These are phyloP conservation scores for Aramus guarauna DNA, from an alignment of 2,113 vertebrate genomes.

Conservation along the genomic window DNA sequence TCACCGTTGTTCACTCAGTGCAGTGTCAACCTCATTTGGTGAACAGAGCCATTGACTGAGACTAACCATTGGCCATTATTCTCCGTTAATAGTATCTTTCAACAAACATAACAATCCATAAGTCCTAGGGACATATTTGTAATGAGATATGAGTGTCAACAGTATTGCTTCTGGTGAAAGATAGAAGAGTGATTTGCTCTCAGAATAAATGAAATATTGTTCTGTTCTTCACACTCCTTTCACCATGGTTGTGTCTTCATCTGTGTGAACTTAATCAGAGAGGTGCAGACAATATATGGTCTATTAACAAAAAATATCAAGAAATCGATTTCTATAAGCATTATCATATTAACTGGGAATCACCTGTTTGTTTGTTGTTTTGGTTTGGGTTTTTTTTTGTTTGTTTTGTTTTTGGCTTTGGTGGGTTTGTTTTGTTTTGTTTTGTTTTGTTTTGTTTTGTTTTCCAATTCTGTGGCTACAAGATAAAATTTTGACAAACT, in stretches of 20 bases:
- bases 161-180: neutral
- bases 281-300: neutral
- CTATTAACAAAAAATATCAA: neutral
- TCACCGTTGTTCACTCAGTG: neutral
- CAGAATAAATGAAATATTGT: neutral
- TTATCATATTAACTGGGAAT: neutral
- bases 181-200: neutral
- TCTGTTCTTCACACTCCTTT: neutral
- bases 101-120: neutral
- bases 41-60: neutral
- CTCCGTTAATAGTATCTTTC: neutral
- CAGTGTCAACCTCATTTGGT: neutral
- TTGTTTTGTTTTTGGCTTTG: neutral
- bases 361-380: too few species aligned
- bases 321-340: neutral
- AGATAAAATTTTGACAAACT: neutral
- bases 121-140: neutral
- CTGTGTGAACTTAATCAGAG: neutral
- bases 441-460: neutral
- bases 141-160: neutral
- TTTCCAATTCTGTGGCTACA: neutral
- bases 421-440: fast-evolving
- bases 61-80: neutral
- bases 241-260: neutral
- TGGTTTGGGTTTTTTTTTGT: too few species aligned